Percentiles rank a stretch among this genome's conserved stretches.
Conservation (phyloP, 2,113 vertebrate genomes). For the Apodemus speciosus region DNA sequence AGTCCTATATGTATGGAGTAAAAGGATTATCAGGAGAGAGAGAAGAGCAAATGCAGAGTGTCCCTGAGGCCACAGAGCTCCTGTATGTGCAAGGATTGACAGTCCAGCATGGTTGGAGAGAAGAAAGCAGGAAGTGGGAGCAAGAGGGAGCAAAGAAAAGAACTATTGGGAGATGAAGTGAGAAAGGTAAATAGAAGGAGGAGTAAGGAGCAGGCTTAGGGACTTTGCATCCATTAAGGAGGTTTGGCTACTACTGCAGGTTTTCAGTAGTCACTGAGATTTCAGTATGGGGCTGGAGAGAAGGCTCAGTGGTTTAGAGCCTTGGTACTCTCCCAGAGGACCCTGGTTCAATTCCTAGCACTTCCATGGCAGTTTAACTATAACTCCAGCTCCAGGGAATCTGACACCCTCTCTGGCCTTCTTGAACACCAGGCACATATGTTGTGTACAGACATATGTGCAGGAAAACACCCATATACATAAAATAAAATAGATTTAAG, state of each 20-base stretch:
- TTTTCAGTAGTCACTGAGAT: background rate
- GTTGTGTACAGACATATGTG: background rate
- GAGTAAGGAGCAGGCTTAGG: background rate
- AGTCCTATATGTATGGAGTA: background rate
- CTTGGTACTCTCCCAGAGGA: background rate
- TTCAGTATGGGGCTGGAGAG: background rate
- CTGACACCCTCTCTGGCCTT: background rate
- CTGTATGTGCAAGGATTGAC: background rate
- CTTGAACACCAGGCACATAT: background rate
- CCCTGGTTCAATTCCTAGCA: background rate
- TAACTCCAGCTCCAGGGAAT: background rate
- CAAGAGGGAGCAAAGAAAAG: background rate
- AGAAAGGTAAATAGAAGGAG: background rate
- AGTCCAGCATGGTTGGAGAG: background rate
- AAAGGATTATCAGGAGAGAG: background rate
- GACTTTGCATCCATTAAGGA: background rate
- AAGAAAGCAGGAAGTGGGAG: background rate
- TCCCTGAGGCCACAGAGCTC: background rate
- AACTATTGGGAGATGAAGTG: background rate
- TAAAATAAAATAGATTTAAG: background rate
- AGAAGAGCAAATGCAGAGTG: background rate
- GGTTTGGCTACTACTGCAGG: constrained; percentile 4
- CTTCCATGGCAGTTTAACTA: background rate
- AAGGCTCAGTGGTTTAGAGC: background rate
- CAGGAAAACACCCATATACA: background rate